Base-by-base conservation (phyloP, 2,797 vertebrate species). In the Sebastes steindachneri region DNA sequence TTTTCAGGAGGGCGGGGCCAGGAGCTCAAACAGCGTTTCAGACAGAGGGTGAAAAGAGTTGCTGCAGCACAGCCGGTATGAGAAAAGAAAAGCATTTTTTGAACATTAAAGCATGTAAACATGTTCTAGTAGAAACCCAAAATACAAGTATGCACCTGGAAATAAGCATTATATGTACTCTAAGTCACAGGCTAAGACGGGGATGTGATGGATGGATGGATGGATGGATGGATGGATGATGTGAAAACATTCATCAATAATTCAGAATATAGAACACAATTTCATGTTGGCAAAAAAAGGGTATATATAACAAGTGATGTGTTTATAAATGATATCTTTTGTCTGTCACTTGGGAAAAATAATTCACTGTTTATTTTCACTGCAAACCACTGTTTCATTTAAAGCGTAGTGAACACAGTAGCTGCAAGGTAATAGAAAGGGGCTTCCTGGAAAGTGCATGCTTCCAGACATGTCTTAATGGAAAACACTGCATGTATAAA, bases 401-500 rank as follows among this genome's bases (percentile, higher is more conserved):
- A 23, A 28, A 51, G 15, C 14, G 23, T 4, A 51, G 59, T 21
- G 45, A 60, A 66, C 15, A 4, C 53, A 9, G 65, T 17, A 9
- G 35, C 29, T 80, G 67, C 55, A 53, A 72, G 7, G 60, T 21
- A 45, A 41, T 3, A 37, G 17, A 37, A 14, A 29, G 23, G 8
- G 3, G 29, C 62, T 79, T 75, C 77, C 70, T 62, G 51, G 75
- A 79, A 75, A 86, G 70, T 28, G 41, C 55, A n/a, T 68, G 55
- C 68, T 59, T 75, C 67, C 53, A 62, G 59, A 69, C 5, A 10
- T 3, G n/a, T 4, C 26, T 17, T 19, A 1, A 66, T 74, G 62
- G 67, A 91, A 89, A 88, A 82, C 71, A 66, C 74, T 60, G 60
- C n/a, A 63, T 83, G 79, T 87, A 76, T 86, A 92, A 94, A 92